Evolutionary conservation across 30 jellyfish, hydroid and myxozoan genomes (phyloP).

Genomic region (Hydra vulgaris): DNA sequence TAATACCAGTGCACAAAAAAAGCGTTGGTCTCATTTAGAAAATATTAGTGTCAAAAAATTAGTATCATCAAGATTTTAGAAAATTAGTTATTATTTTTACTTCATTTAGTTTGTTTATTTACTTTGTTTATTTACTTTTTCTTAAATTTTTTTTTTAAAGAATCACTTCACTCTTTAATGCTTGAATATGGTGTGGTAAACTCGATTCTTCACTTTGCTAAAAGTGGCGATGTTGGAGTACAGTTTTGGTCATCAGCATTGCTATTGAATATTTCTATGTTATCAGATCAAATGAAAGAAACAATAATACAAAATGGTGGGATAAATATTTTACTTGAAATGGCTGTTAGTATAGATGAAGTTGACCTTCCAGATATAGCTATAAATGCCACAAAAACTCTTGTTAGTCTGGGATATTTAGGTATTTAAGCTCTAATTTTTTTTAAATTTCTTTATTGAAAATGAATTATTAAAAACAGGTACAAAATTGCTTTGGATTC

Average conservation of each 20-base stretch:
- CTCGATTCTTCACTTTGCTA: slow-evolving; percentile 34
- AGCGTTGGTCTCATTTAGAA: too few species aligned
- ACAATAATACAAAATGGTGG: slow-evolving; percentile 77
- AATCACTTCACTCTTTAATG: slow-evolving; percentile 30
- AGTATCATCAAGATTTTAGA: too few species aligned
- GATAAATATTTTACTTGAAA: slow-evolving; percentile 42
- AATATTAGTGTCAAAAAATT: too few species aligned
- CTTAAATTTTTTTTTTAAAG: slow-evolving; percentile 33
- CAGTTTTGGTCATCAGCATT: slow-evolving; percentile 87
- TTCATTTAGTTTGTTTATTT: too few species aligned
- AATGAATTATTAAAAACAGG: too few species aligned
- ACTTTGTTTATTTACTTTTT: too few species aligned
- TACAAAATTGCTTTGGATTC: too few species aligned
- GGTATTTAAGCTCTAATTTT: slow-evolving; percentile 19
- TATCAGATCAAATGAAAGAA: slow-evolving; percentile 61
- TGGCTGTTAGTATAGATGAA: slow-evolving; percentile 67
- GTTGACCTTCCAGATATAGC: slow-evolving; percentile 66
- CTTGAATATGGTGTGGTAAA: slow-evolving; percentile 49
- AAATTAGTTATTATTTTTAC: too few species aligned
- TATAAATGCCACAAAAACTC: slow-evolving; percentile 60
- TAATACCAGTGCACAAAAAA: too few species aligned
- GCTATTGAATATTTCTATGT: slow-evolving; percentile 65
- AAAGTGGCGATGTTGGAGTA: slow-evolving; percentile 38
- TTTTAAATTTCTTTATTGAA: background rate
- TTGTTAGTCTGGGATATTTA: slow-evolving; percentile 70